Percentiles rank a stretch among this genome's conserved stretches.
Conservation (phyloP, 2,888 invertebrate genomes). For the Unio delphinus region DNA sequence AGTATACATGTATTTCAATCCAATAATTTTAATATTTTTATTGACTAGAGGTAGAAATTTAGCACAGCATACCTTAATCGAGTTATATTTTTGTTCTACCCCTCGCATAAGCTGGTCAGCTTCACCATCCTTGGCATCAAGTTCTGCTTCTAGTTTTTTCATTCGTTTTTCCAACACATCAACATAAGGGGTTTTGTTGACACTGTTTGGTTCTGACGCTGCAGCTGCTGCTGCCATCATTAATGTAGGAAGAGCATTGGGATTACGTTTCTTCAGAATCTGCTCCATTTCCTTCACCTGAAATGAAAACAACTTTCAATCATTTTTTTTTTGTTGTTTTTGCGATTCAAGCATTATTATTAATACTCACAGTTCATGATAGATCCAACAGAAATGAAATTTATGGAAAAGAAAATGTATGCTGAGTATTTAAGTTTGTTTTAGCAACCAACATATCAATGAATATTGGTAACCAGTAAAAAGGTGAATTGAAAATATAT, state of each 20-base stretch:
- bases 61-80: conserved; percentile 57
- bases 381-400: no score
- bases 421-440: no score
- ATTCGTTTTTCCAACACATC: conserved; percentile 62
- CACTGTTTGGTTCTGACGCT: conserved; percentile 35
- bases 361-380: no score
- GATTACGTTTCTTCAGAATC: conserved; percentile 64
- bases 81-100: conserved; percentile 68
- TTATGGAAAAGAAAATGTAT: no score
- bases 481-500: no score
- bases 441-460: no score
- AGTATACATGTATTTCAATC: not conserved
- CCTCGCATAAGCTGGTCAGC: conserved; percentile 57
- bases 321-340: no score
- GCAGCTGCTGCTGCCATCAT: conserved; percentile 67
- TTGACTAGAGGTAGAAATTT: not conserved
- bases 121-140: conserved; percentile 64
- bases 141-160: conserved; percentile 62
- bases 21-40: not conserved
- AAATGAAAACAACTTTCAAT: not conserved
- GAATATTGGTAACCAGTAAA: no score
- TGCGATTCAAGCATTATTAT: no score
- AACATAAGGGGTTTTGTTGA: conserved; percentile 34
- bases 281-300: conserved; percentile 70
- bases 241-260: conserved; percentile 67